Conservation (phyloP, 1,140 invertebrate genomes). For the roundworm (Caenorhabditis elegans) region DNA sequence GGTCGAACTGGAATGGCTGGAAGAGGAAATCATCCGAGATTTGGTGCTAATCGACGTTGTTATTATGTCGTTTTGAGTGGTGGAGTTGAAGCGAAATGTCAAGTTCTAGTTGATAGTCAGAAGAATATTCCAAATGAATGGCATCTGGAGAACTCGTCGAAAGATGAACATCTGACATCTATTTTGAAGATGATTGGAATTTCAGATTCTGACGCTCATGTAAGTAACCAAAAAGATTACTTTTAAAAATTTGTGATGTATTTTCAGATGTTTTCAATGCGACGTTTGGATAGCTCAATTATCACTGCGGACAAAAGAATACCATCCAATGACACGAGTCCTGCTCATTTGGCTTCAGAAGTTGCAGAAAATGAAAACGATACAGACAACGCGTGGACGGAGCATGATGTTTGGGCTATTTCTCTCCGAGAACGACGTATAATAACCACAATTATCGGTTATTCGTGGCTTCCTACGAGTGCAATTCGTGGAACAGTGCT, state of each 20-base stretch:
- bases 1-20: conserved; percentile 48
- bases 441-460: neutral
- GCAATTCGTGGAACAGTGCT: conserved; percentile 13
- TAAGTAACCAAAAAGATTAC: neutral
- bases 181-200: conserved; percentile 43
- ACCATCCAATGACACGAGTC: conserved; percentile 11
- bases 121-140: conserved; percentile 28
- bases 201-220: conserved; percentile 41
- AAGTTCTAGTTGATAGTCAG: conserved; percentile 24
- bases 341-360: conserved; percentile 29
- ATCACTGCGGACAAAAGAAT: conserved; percentile 22
- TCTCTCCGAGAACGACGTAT: neutral
- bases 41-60: conserved; percentile 41
- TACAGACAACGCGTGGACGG: conserved; percentile 52
- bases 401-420: conserved; percentile 49
- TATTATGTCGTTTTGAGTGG: conserved; percentile 41
- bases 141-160: conserved; percentile 34
- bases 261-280: conserved; percentile 42
- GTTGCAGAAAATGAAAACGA: conserved; percentile 37
- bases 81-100: neutral
- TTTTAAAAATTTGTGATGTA: neutral
- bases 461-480: neutral
- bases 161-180: conserved; percentile 40
- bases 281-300: conserved; percentile 19
- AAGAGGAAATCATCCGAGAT: conserved; percentile 44